Percentiles rank a stretch among this genome's conserved stretches.
phyloP scores from a whole-genome alignment of 2,113 vertebrate genomes.

The Leucoraja erinaceus region DNA sequence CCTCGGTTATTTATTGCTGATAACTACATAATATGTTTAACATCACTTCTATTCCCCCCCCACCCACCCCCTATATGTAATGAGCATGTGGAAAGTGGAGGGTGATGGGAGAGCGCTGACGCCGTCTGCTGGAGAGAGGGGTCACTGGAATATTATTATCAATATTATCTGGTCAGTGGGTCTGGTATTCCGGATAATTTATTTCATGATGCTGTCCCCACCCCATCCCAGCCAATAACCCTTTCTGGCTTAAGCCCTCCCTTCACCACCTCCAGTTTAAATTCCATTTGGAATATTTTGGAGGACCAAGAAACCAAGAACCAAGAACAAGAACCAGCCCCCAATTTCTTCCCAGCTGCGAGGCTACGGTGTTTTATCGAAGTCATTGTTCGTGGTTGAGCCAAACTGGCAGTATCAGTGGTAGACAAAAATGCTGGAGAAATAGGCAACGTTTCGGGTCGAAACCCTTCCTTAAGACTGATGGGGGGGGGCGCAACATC shows the following conservation, averaged over 20 bases:
- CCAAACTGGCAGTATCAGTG: neutral
- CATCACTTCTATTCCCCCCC: neutral
- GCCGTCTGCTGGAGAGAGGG: slow-evolving; percentile 6
- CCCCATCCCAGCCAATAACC: too few species aligned
- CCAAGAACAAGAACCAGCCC: too few species aligned
- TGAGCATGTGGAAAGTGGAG: neutral
- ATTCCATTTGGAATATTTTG: too few species aligned
- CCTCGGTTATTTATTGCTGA: neutral
- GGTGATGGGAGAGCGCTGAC: neutral
- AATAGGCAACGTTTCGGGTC: too few species aligned
- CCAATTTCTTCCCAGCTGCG: neutral
- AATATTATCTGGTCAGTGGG: neutral
- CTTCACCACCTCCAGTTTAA: too few species aligned
- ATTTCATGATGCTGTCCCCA: too few species aligned
- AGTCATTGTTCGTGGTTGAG: neutral
- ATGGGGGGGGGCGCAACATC: too few species aligned
- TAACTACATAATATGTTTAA: neutral
- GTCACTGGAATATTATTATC: neutral
- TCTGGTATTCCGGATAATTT: neutral
- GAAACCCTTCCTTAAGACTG: too few species aligned
- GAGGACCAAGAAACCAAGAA: too few species aligned
- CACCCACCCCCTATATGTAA: neutral
- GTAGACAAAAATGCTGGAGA: too few species aligned
- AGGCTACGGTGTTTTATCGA: neutral
- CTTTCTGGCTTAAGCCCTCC: too few species aligned